Percentiles rank a stretch among this genome's conserved stretches.
Conservation (phyloP, 2,797 vertebrate genomes). For the Malacoraja senta region DNA sequence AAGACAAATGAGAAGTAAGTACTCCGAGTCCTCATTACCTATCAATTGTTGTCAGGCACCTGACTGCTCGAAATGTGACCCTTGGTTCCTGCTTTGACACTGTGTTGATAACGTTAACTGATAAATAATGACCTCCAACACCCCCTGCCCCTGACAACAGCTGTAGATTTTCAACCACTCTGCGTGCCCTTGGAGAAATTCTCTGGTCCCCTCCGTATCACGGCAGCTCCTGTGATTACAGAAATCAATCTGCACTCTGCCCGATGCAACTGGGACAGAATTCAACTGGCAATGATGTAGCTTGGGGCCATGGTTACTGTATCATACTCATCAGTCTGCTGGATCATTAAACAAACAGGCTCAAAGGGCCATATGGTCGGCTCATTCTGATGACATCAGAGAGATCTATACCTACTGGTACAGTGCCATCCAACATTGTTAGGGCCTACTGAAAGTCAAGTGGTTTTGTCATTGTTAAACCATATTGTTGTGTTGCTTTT, state of each 20-base stretch:
- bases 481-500: background rate
- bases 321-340: slow-evolving; percentile 7
- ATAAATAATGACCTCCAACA: slow-evolving; percentile 44
- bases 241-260: slow-evolving; percentile 32
- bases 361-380: too few species aligned
- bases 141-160: slow-evolving; percentile 43
- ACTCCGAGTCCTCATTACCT: slow-evolving; percentile 15
- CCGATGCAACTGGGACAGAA: slow-evolving; percentile 20
- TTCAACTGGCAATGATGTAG: slow-evolving; percentile 7
- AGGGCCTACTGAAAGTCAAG: background rate
- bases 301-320: background rate
- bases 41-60: slow-evolving; percentile 26
- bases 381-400: background rate
- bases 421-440: background rate
- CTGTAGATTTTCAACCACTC: slow-evolving; percentile 35
- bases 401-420: too few species aligned
- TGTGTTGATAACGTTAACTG: slow-evolving; percentile 40
- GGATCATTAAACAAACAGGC: background rate
- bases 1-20: slow-evolving; percentile 16
- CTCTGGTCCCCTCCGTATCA: background rate
- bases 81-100: slow-evolving; percentile 44
- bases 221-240: slow-evolving; percentile 2
- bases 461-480: background rate
- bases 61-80: slow-evolving; percentile 16
- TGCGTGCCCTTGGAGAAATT: slow-evolving; percentile 27